A percentile compares a stretch with the other conserved stretches of the same genome.
Conservation (phyloP, 1,140 invertebrate species). For the Zeugodacus cucurbitae region DNA sequence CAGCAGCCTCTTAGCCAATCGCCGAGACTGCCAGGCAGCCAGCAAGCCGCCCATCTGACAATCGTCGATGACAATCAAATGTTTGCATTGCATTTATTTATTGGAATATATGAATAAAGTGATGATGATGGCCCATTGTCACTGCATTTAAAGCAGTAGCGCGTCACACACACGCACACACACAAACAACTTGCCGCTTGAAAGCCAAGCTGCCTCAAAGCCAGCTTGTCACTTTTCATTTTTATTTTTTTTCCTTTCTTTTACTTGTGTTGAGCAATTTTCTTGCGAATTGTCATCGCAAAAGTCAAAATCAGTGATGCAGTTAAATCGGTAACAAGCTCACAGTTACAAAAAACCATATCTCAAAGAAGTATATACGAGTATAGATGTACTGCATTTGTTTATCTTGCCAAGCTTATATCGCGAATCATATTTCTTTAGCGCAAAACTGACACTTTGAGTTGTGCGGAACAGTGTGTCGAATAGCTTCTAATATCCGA, state of each 20-base stretch:
- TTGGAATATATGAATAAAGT: slow-evolving; percentile 66
- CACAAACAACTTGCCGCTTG: neutral
- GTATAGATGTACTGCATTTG: neutral
- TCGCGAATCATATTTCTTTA: neutral
- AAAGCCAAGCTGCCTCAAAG: neutral
- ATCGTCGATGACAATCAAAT: slow-evolving; percentile 43
- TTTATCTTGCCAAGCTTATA: neutral
- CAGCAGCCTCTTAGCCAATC: neutral
- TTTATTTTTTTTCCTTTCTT: neutral
- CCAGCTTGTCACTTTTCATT: neutral
- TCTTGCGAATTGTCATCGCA: slow-evolving; percentile 61
- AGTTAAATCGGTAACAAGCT: slow-evolving; percentile 64
- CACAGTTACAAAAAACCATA: slow-evolving; percentile 26
- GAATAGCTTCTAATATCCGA: neutral
- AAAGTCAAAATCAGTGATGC: slow-evolving; percentile 62
- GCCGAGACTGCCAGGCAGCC: neutral
- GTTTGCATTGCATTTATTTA: slow-evolving; percentile 64
- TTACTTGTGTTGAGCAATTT: slow-evolving; percentile 46
- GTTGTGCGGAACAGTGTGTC: neutral
- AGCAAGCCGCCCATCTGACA: neutral
- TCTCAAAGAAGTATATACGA: neutral
- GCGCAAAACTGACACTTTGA: neutral
- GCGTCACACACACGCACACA: neutral
- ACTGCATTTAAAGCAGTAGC: slow-evolving; percentile 27
- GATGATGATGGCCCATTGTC: slow-evolving; percentile 47